Conservation (phyloP, 2,888 invertebrate genomes). For the Caenorhabditis macrosperma region DNA sequence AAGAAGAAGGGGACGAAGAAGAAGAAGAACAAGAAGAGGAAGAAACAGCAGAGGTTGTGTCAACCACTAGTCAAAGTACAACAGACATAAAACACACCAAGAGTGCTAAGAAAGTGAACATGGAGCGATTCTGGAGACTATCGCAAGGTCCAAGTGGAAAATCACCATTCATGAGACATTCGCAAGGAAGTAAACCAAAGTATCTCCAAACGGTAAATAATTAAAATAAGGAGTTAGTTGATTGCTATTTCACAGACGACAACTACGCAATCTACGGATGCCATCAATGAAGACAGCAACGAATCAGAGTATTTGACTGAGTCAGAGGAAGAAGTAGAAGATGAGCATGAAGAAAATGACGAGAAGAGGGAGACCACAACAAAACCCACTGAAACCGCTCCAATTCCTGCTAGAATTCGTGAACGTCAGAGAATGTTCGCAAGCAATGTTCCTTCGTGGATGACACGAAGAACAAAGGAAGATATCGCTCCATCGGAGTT, state of each 20-base stretch:
- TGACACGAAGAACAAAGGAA: conserved; percentile 43
- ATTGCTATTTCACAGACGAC: conserved; percentile 32
- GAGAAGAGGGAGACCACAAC: conserved; percentile 30
- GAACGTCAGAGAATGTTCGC: conserved; percentile 58
- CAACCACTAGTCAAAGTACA: conserved; percentile 11
- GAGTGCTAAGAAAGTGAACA: conserved; percentile 70
- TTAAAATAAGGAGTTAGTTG: neutral
- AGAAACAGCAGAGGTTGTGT: conserved; percentile 36
- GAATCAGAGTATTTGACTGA: conserved; percentile 26
- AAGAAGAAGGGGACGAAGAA: conserved; percentile 47
- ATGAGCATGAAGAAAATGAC: neutral
- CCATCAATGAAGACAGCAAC: conserved; percentile 33
- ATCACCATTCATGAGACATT: conserved; percentile 58
- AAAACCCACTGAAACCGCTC: neutral
- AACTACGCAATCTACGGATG: conserved; percentile 26
- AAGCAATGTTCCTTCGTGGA: conserved; percentile 61
- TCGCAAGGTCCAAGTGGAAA: conserved; percentile 65
- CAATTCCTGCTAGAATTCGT: conserved; percentile 62
- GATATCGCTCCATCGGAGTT: conserved; percentile 52
- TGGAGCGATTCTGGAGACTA: conserved; percentile 78
- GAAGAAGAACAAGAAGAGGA: conserved; percentile 41
- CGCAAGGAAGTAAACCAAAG: conserved; percentile 49
- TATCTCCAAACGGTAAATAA: conserved; percentile 46
- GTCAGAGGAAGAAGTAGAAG: conserved; percentile 41
- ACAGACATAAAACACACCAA: conserved; percentile 3